Conservation (phyloP, 2,888 invertebrate species). For the Protonemura montana region DNA sequence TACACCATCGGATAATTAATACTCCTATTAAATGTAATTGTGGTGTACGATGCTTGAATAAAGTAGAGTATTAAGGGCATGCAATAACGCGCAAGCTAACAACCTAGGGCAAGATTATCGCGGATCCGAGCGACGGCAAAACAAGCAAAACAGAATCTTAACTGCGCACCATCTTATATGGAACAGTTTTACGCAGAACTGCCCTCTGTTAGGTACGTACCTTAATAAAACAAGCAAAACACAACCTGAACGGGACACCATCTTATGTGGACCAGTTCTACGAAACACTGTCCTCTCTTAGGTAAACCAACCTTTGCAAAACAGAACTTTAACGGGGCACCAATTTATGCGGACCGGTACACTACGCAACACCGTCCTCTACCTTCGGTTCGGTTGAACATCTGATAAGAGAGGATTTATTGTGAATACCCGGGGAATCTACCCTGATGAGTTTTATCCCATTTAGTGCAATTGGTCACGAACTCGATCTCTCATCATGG, state of each 20-base stretch:
- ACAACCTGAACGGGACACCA: no score
- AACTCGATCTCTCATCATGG: not conserved
- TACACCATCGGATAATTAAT: constrained; percentile 25
- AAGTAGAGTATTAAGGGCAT: not conserved
- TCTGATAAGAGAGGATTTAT: not conserved
- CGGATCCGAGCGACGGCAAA: not conserved
- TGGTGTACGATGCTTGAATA: not conserved
- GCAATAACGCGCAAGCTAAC: not conserved
- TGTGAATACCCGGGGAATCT: not conserved
- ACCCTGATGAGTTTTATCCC: not conserved
- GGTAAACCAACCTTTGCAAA: no score
- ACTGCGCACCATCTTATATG: not conserved
- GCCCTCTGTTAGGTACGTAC: not conserved
- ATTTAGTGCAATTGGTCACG: not conserved
- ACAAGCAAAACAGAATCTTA: not conserved
- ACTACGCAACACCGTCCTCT: no score
- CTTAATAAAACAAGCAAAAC: no score
- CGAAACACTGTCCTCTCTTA: no score
- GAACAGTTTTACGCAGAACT: not conserved
- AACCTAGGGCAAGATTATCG: constrained; percentile 21
- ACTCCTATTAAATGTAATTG: constrained; percentile 34
- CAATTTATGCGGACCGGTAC: no score
- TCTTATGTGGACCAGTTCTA: no score
- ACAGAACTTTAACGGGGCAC: no score
- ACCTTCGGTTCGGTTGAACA: not conserved